A percentile compares a stretch with the other conserved stretches of the same genome.
phyloP scores from a whole-genome alignment of 2,113 vertebrate species.

The Callopanchax toddi region DNA sequence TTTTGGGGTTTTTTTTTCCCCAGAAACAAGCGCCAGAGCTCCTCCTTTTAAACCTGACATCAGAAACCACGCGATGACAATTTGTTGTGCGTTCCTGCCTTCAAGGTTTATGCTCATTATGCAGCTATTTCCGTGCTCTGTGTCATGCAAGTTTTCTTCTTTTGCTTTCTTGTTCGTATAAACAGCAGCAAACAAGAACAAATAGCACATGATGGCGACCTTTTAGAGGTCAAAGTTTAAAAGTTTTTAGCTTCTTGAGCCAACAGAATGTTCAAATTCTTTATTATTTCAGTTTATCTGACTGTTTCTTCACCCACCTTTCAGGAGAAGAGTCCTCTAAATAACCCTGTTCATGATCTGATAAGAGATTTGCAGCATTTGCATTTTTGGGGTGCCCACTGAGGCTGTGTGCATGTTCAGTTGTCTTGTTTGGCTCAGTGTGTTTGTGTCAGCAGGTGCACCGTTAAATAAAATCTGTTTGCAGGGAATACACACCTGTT shows the following conservation, averaged over 20 bases:
- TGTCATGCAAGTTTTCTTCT: slow-evolving; percentile 30
- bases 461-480: slow-evolving; percentile 9
- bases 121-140: slow-evolving; percentile 13
- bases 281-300: slow-evolving; percentile 24
- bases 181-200: slow-evolving; percentile 4
- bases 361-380: too few species aligned
- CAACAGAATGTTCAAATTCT: slow-evolving; percentile 6
- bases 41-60: slow-evolving; percentile 17
- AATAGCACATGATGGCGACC: slow-evolving; percentile 4
- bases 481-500: slow-evolving; percentile 29
- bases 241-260: not conserved
- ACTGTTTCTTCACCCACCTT: slow-evolving; percentile 20
- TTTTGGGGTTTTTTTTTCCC: slow-evolving; percentile 13
- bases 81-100: slow-evolving; percentile 16
- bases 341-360: not conserved
- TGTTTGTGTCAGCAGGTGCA: not conserved
- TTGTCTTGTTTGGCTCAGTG: not conserved
- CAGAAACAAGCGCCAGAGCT: not conserved
- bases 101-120: slow-evolving; percentile 27
- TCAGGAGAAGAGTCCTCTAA: slow-evolving; percentile 31
- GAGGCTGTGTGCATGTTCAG: too few species aligned
- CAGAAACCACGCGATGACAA: slow-evolving; percentile 24
- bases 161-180: slow-evolving; percentile 15
- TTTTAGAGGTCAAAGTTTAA: slow-evolving; percentile 20
- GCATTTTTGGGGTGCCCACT: too few species aligned